Evolutionary conservation across 2,797 vertebrate species (phyloP).

Genomic region (Anabacerthia variegaticeps): DNA sequence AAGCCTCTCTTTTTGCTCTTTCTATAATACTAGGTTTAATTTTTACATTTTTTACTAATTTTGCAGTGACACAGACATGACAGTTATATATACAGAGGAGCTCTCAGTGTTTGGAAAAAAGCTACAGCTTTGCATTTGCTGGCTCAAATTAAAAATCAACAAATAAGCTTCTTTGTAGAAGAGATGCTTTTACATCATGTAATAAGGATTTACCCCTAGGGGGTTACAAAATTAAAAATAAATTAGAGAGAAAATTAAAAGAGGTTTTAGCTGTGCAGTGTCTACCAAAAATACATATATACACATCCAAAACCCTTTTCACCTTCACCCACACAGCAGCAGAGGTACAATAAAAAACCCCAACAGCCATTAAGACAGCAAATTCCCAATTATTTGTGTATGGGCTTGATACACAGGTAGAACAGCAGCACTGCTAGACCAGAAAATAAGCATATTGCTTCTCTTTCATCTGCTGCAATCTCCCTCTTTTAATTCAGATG

Average conservation of each 20-base stretch:
- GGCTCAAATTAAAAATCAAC: constrained; percentile 40
- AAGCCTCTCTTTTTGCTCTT: background rate
- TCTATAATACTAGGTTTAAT: background rate
- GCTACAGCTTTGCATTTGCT: background rate
- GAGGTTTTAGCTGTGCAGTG: constrained; percentile 13
- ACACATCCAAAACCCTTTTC: background rate
- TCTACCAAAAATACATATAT: background rate
- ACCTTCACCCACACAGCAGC: background rate
- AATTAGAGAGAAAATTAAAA: constrained; percentile 64
- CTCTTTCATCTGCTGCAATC: background rate
- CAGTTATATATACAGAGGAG: background rate
- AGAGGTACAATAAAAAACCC: background rate
- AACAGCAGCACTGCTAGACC: background rate
- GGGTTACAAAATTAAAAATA: constrained; percentile 61
- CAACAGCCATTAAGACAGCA: constrained; percentile 25
- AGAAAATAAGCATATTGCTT: constrained; percentile 36
- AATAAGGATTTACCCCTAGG: constrained; percentile 38
- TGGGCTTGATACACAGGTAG: constrained; percentile 2
- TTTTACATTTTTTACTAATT: background rate
- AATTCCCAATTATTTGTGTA: constrained; percentile 38
- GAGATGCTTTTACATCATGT: constrained; percentile 42
- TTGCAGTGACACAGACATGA: background rate
- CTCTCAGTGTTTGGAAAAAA: background rate
- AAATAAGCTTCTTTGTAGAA: constrained; percentile 48
- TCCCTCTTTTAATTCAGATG: background rate